Percentiles rank a stretch among this genome's conserved stretches.
Conservation (phyloP, 1,140 invertebrate genomes). For the Orius laevigatus region DNA sequence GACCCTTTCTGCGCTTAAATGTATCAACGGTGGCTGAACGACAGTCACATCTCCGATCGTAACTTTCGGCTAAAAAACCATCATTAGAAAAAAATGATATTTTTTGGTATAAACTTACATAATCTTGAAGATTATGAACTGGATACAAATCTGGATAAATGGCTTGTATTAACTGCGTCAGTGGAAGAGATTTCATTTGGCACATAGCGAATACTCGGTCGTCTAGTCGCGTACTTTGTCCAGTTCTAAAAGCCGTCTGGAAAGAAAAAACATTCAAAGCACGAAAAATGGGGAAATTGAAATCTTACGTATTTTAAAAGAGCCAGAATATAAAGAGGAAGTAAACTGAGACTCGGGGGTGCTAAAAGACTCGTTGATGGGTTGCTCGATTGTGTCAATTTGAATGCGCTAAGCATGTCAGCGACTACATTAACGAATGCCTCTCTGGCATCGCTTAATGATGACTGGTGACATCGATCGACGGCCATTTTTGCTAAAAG, state of each 20-base stretch:
- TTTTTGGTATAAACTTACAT: slow-evolving; percentile 28
- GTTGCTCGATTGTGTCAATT: slow-evolving; percentile 43
- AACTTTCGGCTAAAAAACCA: slow-evolving; percentile 24
- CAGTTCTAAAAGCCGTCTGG: slow-evolving; percentile 72
- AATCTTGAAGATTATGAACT: slow-evolving; percentile 56
- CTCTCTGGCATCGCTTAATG: slow-evolving; percentile 82
- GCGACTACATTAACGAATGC: slow-evolving; percentile 89
- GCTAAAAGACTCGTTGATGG: slow-evolving; percentile 45
- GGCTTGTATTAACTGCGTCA: slow-evolving; percentile 60
- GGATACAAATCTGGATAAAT: slow-evolving; percentile 92
- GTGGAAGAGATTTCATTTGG: slow-evolving; percentile 77
- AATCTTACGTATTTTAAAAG: slow-evolving; percentile 73
- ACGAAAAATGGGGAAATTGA: not conserved
- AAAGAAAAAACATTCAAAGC: slow-evolving; percentile 21
- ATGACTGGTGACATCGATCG: slow-evolving; percentile 72
- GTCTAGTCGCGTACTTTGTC: slow-evolving; percentile 74
- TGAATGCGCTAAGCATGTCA: slow-evolving; percentile 75
- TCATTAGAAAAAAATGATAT: not conserved
- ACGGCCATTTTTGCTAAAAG: slow-evolving; percentile 94
- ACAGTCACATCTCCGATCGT: slow-evolving; percentile 20
- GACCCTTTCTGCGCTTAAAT: slow-evolving; percentile 50
- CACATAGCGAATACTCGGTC: slow-evolving; percentile 88
- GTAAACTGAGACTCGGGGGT: slow-evolving; percentile 53
- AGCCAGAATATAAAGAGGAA: slow-evolving; percentile 81
- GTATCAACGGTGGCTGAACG: slow-evolving; percentile 32